These are phyloP conservation scores for Callospermophilus lateralis DNA, from an alignment of 2,113 vertebrate genomes.

Conservation along the genomic window DNA sequence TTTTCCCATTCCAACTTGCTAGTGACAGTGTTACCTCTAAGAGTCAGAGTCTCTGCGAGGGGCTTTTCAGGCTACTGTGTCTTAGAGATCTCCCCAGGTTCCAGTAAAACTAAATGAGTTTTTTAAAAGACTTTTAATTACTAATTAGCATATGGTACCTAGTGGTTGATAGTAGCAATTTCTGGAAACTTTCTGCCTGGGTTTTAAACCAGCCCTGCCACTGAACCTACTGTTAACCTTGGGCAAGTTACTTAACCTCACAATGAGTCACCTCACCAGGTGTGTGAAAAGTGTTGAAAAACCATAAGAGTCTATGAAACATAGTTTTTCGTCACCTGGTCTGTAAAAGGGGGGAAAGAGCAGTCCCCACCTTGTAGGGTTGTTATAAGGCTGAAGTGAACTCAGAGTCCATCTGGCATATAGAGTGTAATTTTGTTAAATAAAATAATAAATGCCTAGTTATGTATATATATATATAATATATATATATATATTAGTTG, in stretches of 20 bases:
- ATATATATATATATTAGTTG: too few species aligned
- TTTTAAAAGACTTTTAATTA: constrained; percentile 32
- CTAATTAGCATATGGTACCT: background rate
- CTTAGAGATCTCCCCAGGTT: background rate
- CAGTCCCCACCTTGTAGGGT: too few species aligned
- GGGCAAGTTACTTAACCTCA: background rate
- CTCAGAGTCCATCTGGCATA: background rate
- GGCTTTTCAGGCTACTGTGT: background rate
- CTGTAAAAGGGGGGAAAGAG: background rate
- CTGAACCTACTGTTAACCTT: background rate
- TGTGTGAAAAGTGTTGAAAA: too few species aligned
- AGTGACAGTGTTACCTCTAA: background rate
- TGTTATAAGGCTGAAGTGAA: background rate
- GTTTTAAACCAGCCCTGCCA: background rate
- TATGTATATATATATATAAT: too few species aligned
- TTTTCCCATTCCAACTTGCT: background rate
- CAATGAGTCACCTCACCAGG: background rate
- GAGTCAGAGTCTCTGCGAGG: background rate
- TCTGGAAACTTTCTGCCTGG: constrained; percentile 11
- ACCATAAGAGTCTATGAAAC: too few species aligned
- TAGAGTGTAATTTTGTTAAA: constrained; percentile 33
- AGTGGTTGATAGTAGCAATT: background rate
- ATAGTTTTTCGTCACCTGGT: background rate
- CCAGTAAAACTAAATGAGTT: constrained; percentile 23
- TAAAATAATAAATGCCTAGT: background rate